Evolutionary conservation across 2,888 invertebrate species (phyloP).

Genomic region (Prenolepis imparis): DNA sequence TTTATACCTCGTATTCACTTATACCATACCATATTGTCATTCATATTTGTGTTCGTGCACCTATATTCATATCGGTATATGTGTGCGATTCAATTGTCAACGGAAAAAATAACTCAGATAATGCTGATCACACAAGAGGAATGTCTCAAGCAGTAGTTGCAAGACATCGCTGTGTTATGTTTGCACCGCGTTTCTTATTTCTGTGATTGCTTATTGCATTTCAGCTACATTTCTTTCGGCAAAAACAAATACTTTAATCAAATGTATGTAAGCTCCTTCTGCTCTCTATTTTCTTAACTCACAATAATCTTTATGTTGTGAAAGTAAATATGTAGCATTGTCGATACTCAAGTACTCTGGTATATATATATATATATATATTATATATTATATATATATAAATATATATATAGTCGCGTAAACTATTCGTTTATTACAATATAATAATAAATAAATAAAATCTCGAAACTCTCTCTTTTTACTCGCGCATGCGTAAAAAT

Average conservation of each 20-base stretch:
- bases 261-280: not conserved
- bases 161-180: not conserved
- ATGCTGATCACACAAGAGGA: conserved; percentile 12
- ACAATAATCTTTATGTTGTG: not conserved
- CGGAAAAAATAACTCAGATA: conserved; percentile 13
- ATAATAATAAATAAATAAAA: not conserved
- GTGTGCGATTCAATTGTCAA: conserved; percentile 24
- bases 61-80: conserved; percentile 25
- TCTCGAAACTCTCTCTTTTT: not conserved
- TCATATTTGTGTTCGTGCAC: not conserved
- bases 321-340: not conserved
- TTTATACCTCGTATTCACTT: not conserved
- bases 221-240: not conserved
- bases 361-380: not conserved
- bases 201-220: not conserved
- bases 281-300: not conserved
- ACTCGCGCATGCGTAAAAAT: not conserved
- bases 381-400: not conserved
- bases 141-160: not conserved
- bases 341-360: not conserved
- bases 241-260: not conserved
- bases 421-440: not conserved
- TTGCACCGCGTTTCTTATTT: conserved; percentile 10
- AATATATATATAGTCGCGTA: not conserved
- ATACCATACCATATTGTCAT: not conserved